These are phyloP conservation scores for Encarsia formosa DNA, from an alignment of 2,888 invertebrate species.

Conservation along the genomic window DNA sequence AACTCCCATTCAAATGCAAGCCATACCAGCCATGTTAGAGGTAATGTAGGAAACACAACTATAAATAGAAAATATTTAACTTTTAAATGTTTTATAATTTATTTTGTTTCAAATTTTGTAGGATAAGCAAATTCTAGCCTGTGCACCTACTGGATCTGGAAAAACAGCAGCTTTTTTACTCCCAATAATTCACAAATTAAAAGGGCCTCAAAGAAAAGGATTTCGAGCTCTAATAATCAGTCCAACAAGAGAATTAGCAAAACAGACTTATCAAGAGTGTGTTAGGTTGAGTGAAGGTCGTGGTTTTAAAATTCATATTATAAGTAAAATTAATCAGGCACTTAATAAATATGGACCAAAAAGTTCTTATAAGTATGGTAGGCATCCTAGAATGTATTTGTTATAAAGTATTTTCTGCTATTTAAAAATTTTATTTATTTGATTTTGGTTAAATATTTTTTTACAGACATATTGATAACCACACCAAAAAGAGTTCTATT, in stretches of 20 bases:
- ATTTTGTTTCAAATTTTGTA: constrained; percentile 37
- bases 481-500: constrained; percentile 91
- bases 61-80: not conserved
- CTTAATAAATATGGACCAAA: constrained; percentile 69
- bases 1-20: constrained; percentile 90
- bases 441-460: constrained; percentile 28
- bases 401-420: not conserved
- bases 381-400: constrained; percentile 33
- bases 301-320: constrained; percentile 70
- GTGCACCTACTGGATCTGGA: constrained; percentile 96
- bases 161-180: constrained; percentile 93
- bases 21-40: constrained; percentile 81
- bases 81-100: constrained; percentile 1
- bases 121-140: constrained; percentile 81
- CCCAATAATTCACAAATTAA: constrained; percentile 77
- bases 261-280: constrained; percentile 84
- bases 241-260: constrained; percentile 90
- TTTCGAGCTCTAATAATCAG: constrained; percentile 84
- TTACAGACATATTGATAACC: constrained; percentile 83
- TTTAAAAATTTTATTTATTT: not conserved
- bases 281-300: constrained; percentile 69
- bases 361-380: constrained; percentile 74
- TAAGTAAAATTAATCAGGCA: constrained; percentile 74
- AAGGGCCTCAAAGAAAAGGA: constrained; percentile 67
- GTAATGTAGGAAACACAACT: constrained; percentile 48